These are phyloP conservation scores for Lochmaea capreae DNA, from an alignment of 2,888 invertebrate genomes.

Conservation along the genomic window DNA sequence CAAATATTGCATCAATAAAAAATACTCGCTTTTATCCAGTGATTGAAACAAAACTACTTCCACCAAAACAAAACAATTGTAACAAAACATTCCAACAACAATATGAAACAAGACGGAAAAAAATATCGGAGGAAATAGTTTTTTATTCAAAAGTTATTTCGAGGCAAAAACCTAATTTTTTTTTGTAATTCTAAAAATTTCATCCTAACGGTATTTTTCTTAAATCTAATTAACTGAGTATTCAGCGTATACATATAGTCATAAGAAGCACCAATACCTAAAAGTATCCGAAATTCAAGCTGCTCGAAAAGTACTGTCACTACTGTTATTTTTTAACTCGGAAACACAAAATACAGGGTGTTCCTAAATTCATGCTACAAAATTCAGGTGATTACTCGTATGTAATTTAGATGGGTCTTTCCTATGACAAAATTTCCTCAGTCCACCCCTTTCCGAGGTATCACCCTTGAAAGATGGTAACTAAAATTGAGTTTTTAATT, in stretches of 20 bases:
- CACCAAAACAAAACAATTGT: slow-evolving; percentile 40
- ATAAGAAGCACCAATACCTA: slow-evolving; percentile 61
- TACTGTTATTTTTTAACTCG: background rate
- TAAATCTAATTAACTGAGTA: slow-evolving; percentile 57
- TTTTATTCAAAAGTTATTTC: slow-evolving; percentile 21
- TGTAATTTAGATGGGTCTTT: too few relatives aligned
- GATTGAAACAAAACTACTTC: slow-evolving; percentile 30
- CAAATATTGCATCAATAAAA: slow-evolving; percentile 64
- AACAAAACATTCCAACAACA: slow-evolving; percentile 42
- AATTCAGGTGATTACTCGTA: too few relatives aligned
- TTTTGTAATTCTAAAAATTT: slow-evolving; percentile 35
- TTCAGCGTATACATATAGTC: slow-evolving; percentile 65
- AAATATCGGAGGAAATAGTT: slow-evolving; percentile 27
- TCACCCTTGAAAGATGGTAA: too few relatives aligned
- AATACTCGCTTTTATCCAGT: slow-evolving; percentile 53
- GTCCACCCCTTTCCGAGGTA: too few relatives aligned
- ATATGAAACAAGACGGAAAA: slow-evolving; percentile 27
- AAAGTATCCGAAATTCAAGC: slow-evolving; percentile 46
- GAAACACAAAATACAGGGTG: background rate
- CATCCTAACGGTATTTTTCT: slow-evolving; percentile 32
- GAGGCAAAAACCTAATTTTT: slow-evolving; percentile 31
- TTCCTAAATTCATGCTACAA: too few relatives aligned
- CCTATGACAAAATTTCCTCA: too few relatives aligned
- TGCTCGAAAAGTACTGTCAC: slow-evolving; percentile 35
- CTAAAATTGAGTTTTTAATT: too few relatives aligned